These are phyloP conservation scores for Myotis planiceps DNA, from an alignment of 2,797 vertebrate genomes.

Conservation along the genomic window DNA sequence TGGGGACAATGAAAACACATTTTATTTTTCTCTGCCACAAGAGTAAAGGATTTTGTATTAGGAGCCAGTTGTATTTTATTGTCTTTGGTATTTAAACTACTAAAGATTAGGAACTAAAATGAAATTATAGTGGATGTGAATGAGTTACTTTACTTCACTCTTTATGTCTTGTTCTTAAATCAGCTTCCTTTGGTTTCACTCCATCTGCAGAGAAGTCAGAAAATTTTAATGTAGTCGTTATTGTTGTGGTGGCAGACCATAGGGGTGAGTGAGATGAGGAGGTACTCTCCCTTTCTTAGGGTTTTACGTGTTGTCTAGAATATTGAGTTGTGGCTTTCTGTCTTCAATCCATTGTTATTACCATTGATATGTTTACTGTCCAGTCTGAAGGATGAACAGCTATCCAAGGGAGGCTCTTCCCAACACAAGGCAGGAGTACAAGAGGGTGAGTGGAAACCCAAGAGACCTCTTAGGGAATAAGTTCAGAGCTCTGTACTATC, in stretches of 20 bases:
- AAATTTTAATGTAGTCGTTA: background rate
- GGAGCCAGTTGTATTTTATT: background rate
- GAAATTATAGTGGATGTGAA: constrained; percentile 7
- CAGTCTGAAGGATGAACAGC: background rate
- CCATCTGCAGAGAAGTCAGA: background rate
- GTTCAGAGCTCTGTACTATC: background rate
- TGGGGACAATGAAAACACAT: background rate
- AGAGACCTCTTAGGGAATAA: background rate
- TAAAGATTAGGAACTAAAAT: constrained; percentile 31
- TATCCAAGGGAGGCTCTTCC: background rate
- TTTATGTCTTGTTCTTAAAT: constrained; percentile 44
- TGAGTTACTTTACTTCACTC: background rate
- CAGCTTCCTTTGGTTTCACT: background rate
- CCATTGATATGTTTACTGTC: background rate
- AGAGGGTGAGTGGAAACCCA: background rate
- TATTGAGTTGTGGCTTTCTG: background rate
- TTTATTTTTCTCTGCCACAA: background rate
- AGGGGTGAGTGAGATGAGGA: background rate
- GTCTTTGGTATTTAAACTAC: background rate
- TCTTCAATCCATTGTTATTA: background rate
- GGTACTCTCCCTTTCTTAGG: background rate
- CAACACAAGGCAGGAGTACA: background rate
- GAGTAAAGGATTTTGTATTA: background rate
- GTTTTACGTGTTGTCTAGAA: background rate
- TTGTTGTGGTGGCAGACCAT: background rate